A percentile compares a stretch with the other conserved stretches of the same genome.
Conservation (phyloP, 2,888 invertebrate genomes). For the Blera fallax region DNA sequence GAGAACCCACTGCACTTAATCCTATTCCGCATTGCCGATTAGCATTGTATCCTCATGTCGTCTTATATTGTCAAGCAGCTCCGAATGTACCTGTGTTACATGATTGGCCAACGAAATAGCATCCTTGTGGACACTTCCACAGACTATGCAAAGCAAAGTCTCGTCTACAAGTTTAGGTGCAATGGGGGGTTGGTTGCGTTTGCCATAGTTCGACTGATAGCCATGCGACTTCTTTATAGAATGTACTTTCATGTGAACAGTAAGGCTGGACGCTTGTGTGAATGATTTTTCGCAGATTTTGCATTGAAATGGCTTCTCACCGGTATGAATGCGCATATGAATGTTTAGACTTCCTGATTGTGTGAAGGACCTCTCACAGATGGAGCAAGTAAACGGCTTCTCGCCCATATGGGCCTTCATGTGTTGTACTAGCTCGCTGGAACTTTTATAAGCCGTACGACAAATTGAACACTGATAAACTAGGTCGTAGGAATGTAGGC, state of each 20-base stretch:
- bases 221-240: constrained; percentile 77
- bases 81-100: constrained; percentile 79
- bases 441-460: constrained; percentile 79
- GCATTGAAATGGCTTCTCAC: constrained; percentile 81
- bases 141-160: constrained; percentile 79
- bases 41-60: constrained; percentile 23
- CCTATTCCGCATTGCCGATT: constrained; percentile 27
- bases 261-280: constrained; percentile 81
- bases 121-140: constrained; percentile 79
- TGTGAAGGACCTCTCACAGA: constrained; percentile 81
- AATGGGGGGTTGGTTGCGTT: constrained; percentile 73
- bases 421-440: constrained; percentile 81
- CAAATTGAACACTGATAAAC: constrained; percentile 81
- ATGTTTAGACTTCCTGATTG: constrained; percentile 81
- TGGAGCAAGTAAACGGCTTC: constrained; percentile 81
- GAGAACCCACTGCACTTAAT: constrained; percentile 7
- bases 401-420: constrained; percentile 82
- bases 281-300: constrained; percentile 81
- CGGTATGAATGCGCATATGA: constrained; percentile 81
- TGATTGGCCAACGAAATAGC: constrained; percentile 79
- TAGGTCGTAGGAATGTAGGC: constrained; percentile 80
- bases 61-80: constrained; percentile 78
- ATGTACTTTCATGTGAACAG: constrained; percentile 81
- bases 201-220: constrained; percentile 79
- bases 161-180: constrained; percentile 69